Evolutionary conservation across 2,888 invertebrate species (phyloP), one percentile per base, ranked within the genome.

Genomic region (Agonum fuliginosum): DNA sequence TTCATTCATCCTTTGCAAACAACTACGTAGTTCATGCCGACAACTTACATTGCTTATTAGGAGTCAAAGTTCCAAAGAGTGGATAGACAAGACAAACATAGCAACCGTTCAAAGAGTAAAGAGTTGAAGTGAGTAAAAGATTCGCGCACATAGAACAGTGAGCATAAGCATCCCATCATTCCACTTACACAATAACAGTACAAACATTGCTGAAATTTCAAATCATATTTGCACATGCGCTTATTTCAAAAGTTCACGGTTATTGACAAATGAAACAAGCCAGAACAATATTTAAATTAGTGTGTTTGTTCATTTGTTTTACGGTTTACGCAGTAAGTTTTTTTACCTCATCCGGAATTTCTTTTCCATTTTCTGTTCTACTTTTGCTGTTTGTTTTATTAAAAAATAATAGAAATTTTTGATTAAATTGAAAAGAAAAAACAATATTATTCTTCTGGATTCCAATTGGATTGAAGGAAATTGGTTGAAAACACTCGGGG

Each of bases 1-100:
- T 12, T 54, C 54, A 54, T 54, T 54, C 54, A 54, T 54, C 54
- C 54, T 54, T 54, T 54, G 12, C 54, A 54, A 54, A 54, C 54
- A 54, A 24, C 54, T 54, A 54, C 22, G 24, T 54, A 54, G 54
- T 54, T 54, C 54, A 54, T 54, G 54, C 54, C 24, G 24, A 54
- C 54, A 20, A 54, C 54, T 54, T 54, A 54, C 54, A 54, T 54
- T 3, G 24, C 54, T 54, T 54, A 54, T 54, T 54, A 54, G 54
- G 54, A 54, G 54, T 54, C 54, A 54, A 54, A 54, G 54, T 54
- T 54, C 54, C 54, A 54, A 54, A 54, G 54, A 54, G 54, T 54
- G 22, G 54, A 54, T 54, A 24, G 54, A 24, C 24, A 54, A 24
- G 54, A 24, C 24, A 54, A 54, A 54, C 54, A 54, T 54, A 54